Percentiles rank a stretch among this genome's conserved stretches.
These are phyloP conservation scores for Tanypteryx hageni DNA, from an alignment of 2,888 invertebrate genomes.

Conservation along the genomic window DNA sequence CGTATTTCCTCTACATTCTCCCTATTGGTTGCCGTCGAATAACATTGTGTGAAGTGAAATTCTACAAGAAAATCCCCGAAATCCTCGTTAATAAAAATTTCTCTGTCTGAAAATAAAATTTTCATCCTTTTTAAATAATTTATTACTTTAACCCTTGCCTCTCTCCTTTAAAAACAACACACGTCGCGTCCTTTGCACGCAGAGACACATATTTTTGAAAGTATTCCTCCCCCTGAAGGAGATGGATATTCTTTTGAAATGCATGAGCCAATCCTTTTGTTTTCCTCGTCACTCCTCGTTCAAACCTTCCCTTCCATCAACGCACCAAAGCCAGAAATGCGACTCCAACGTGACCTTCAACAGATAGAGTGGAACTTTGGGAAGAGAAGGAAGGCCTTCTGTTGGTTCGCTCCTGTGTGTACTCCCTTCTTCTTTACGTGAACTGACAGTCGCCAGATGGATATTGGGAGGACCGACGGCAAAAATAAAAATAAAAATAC, in stretches of 20 bases:
- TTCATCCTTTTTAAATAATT: too few species aligned
- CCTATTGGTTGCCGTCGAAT: too few species aligned
- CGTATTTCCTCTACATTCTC: too few species aligned
- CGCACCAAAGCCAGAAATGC: background rate
- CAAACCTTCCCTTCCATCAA: conserved; percentile 1
- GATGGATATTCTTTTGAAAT: conserved; percentile 28
- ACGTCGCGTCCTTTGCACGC: background rate
- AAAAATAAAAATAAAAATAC: background rate
- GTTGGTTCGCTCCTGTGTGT: background rate
- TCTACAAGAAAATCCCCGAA: too few species aligned
- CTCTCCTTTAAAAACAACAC: background rate
- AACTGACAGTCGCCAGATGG: conserved; percentile 16
- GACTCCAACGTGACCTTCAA: conserved; percentile 7
- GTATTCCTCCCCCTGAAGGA: background rate
- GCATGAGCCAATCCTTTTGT: conserved; percentile 35
- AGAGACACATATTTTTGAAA: background rate
- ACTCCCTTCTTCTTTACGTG: background rate
- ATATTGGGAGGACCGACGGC: background rate
- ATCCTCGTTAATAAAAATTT: too few species aligned
- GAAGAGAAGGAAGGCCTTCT: background rate
- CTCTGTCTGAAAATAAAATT: too few species aligned
- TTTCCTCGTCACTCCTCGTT: background rate
- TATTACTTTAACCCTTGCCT: too few species aligned
- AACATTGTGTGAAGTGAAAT: too few species aligned
- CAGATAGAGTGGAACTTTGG: background rate